These are phyloP conservation scores for Malacosoma neustria DNA, from an alignment of 2,888 invertebrate genomes.

Conservation along the genomic window DNA sequence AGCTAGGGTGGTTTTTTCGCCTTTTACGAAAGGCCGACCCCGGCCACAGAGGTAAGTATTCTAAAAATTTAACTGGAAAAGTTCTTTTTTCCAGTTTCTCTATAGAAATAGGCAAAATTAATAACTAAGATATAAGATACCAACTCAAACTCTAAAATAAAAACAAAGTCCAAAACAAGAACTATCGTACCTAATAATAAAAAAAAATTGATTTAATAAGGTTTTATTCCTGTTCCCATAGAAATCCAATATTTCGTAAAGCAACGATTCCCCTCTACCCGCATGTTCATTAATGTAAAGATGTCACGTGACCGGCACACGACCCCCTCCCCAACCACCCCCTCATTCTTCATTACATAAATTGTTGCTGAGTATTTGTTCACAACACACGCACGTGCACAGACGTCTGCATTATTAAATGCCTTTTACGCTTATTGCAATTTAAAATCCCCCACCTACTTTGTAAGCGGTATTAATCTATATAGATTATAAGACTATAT, in stretches of 20 bases:
- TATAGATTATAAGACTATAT: slow-evolving; percentile 5
- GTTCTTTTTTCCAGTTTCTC: too few relatives aligned
- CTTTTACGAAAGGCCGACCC: too few relatives aligned
- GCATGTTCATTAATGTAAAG: slow-evolving; percentile 45
- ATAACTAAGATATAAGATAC: too few relatives aligned
- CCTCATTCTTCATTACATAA: slow-evolving; percentile 59
- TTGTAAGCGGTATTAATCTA: slow-evolving; percentile 49
- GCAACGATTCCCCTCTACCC: slow-evolving; percentile 10
- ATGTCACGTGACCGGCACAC: slow-evolving; percentile 65
- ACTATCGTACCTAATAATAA: too few relatives aligned
- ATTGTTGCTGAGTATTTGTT: slow-evolving; percentile 68
- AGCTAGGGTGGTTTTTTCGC: too few relatives aligned
- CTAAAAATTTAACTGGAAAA: too few relatives aligned
- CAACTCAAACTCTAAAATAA: too few relatives aligned
- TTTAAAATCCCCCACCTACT: slow-evolving; percentile 45
- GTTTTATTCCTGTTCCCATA: background rate
- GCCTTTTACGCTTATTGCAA: slow-evolving; percentile 73
- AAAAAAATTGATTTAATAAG: too few relatives aligned
- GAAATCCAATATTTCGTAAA: background rate
- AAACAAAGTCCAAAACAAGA: too few relatives aligned
- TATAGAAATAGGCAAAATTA: too few relatives aligned
- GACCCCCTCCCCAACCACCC: slow-evolving; percentile 23
- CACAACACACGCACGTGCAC: slow-evolving; percentile 53
- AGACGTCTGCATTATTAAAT: slow-evolving; percentile 73
- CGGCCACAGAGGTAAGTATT: too few relatives aligned